These are phyloP conservation scores for Anastrepha ludens DNA, from an alignment of 1,140 invertebrate species.

Conservation along the genomic window DNA sequence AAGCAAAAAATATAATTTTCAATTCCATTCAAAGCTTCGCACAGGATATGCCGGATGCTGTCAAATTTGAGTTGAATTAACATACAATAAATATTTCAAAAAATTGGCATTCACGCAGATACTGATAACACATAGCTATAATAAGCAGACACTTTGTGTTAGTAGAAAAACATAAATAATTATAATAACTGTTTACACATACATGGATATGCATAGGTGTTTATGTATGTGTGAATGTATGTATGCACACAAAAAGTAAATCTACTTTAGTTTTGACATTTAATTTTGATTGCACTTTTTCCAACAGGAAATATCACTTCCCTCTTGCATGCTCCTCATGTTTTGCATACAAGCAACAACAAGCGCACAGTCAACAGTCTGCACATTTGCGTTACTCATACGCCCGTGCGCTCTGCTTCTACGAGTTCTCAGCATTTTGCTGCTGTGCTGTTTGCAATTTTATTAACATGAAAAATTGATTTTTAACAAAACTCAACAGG, in stretches of 20 bases:
- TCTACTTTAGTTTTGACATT: background rate
- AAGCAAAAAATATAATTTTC: no score
- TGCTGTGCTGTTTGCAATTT: background rate
- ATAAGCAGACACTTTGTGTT: no score
- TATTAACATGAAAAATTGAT: constrained; percentile 46
- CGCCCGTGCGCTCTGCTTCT: no score
- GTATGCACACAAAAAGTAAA: background rate
- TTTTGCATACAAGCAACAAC: background rate
- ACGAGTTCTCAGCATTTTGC: background rate
- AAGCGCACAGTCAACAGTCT: background rate
- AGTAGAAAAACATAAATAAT: no score
- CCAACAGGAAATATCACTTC: constrained; percentile 5
- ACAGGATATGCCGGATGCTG: no score
- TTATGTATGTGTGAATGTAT: background rate
- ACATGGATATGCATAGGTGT: no score
- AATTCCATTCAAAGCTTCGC: no score
- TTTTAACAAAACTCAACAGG: constrained; percentile 32
- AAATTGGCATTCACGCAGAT: background rate
- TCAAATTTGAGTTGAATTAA: background rate
- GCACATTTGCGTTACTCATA: no score
- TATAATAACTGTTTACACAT: no score
- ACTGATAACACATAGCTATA: background rate
- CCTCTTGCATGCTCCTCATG: background rate
- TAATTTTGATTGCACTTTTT: constrained; percentile 3
- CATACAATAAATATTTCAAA: background rate